A percentile compares a stretch with the other conserved stretches of the same genome.
phyloP scores from a whole-genome alignment of 1,140 invertebrate genomes.

The Zaprionus kolodkinae region DNA sequence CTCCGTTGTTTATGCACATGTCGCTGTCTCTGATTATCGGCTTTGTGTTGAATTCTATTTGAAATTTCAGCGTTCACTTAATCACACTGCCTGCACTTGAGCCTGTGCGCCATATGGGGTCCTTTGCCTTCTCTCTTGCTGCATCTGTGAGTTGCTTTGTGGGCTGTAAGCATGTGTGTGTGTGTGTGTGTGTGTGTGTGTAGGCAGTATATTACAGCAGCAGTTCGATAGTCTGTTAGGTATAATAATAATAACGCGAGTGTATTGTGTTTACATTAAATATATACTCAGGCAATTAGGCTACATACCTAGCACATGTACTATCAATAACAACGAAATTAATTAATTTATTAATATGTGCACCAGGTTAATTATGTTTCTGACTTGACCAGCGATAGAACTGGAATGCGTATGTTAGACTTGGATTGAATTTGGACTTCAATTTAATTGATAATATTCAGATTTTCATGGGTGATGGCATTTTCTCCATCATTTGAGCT shows the following conservation, averaged over 20 bases:
- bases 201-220: neutral
- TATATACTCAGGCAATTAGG: conserved; percentile 2
- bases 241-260: conserved; percentile 7
- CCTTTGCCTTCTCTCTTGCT: conserved; percentile 38
- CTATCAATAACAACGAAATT: neutral
- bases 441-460: no score
- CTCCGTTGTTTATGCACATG: conserved; percentile 61
- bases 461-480: no score
- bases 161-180: conserved; percentile 20
- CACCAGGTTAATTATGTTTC: neutral
- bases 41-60: conserved; percentile 46
- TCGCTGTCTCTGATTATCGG: conserved; percentile 34
- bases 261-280: conserved; percentile 5
- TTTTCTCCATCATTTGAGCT: no score
- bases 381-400: neutral
- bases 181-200: conserved; percentile 16
- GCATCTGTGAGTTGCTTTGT: conserved; percentile 17
- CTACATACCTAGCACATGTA: neutral
- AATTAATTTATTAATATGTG: conserved; percentile 4
- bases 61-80: conserved; percentile 69
- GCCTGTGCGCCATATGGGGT: conserved; percentile 68
- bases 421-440: no score
- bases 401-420: neutral
- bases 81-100: conserved; percentile 58
- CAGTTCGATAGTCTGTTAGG: neutral